Conservation (phyloP, 2,888 invertebrate genomes). For the Drosophila cognata region DNA sequence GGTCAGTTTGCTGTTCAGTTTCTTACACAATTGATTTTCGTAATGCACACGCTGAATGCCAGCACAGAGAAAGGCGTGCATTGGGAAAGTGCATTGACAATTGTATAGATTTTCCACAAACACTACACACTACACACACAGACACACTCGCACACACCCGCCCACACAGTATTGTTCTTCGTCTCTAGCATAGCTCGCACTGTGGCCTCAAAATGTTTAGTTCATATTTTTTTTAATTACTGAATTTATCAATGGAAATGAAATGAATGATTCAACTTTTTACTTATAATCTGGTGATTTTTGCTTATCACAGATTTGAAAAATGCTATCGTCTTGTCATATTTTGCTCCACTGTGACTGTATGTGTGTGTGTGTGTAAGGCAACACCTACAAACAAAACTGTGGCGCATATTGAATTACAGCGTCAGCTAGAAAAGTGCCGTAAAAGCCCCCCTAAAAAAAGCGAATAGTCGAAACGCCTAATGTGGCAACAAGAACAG, state of each 20-base stretch:
- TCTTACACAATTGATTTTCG: constrained; percentile 72
- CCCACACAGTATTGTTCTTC: not conserved
- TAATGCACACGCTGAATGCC: constrained; percentile 45
- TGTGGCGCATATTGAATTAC: constrained; percentile 67
- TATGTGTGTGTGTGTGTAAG: constrained; percentile 7
- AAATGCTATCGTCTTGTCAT: not conserved
- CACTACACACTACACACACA: not conserved
- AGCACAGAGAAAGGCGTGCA: not conserved
- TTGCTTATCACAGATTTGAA: not conserved
- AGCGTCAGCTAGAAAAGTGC: constrained; percentile 71
- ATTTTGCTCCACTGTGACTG: constrained; percentile 34
- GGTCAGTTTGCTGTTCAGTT: constrained; percentile 55
- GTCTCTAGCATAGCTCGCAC: constrained; percentile 3
- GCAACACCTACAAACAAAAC: constrained; percentile 39
- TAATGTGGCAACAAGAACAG: constrained; percentile 26
- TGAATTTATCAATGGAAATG: not conserved
- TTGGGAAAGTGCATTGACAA: constrained; percentile 37
- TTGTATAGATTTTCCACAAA: constrained; percentile 65
- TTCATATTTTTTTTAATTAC: not conserved
- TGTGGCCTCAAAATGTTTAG: not conserved
- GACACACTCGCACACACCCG: not conserved
- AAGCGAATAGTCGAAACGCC: constrained; percentile 20
- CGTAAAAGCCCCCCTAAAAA: constrained; percentile 40
- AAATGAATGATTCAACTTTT: not conserved
- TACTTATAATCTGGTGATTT: not conserved